These are phyloP conservation scores for Lampris megalopsis DNA, from an alignment of 2,113 vertebrate genomes.

Conservation along the genomic window DNA sequence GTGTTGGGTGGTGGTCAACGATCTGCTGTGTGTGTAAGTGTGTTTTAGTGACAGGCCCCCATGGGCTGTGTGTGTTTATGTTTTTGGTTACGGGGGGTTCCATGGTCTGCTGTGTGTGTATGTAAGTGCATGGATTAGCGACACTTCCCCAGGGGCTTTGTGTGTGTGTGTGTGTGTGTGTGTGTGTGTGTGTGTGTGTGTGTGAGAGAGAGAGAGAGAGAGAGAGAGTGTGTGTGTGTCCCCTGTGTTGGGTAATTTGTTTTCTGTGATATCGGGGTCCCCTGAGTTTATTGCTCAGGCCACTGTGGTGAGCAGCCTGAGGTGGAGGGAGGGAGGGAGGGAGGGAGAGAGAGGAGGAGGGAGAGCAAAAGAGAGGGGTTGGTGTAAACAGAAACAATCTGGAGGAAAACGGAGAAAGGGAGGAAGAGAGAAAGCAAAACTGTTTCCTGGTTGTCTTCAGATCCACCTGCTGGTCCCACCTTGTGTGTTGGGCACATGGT, in stretches of 20 bases:
- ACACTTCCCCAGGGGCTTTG: conserved; percentile 19
- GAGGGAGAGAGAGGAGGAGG: not conserved
- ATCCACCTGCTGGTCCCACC: conserved; percentile 40
- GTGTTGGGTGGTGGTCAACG: not conserved
- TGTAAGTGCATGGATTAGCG: conserved; percentile 20
- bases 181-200: not conserved
- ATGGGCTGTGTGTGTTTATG: not conserved
- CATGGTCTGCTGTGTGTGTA: conserved; percentile 4
- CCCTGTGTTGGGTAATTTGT: conserved; percentile 49
- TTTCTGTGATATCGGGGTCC: conserved; percentile 53
- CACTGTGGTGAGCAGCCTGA: conserved; percentile 44
- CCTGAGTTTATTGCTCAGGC: conserved; percentile 50
- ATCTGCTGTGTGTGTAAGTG: not conserved
- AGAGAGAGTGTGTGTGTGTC: conserved; percentile 7
- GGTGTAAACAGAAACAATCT: too few species aligned
- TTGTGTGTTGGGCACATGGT: conserved; percentile 36
- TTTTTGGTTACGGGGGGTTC: not conserved
- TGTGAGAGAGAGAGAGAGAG: not conserved
- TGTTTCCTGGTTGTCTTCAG: conserved; percentile 27
- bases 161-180: conserved; percentile 10
- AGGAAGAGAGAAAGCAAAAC: not conserved
- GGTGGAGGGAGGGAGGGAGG: conserved; percentile 16
- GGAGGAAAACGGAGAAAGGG: not conserved
- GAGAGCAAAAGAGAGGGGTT: not conserved
- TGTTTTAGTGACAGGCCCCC: not conserved